These are phyloP conservation scores for Hydropotes inermis DNA, from an alignment of 2,113 vertebrate genomes.

Conservation along the genomic window DNA sequence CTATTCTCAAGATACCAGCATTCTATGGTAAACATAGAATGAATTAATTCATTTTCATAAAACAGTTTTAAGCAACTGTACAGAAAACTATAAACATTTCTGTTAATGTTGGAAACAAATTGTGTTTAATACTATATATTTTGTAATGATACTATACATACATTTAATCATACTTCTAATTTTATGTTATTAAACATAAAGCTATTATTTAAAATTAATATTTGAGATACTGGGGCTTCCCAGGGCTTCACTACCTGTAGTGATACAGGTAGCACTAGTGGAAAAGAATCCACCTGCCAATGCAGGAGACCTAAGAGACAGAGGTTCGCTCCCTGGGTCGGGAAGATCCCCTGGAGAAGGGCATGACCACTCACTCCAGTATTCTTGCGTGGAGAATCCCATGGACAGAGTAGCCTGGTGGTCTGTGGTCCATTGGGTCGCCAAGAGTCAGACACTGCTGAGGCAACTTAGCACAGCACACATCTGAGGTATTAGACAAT, in stretches of 20 bases:
- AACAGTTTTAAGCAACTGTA: background rate
- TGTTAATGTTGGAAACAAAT: background rate
- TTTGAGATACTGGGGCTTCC: background rate
- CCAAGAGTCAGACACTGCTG: background rate
- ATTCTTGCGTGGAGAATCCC: rapidly evolving
- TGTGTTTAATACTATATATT: background rate
- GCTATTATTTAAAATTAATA: background rate
- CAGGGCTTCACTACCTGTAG: background rate
- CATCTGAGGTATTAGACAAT: background rate
- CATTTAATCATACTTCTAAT: background rate
- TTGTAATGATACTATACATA: background rate
- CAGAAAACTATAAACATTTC: background rate
- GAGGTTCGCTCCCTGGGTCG: background rate
- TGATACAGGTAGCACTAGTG: background rate
- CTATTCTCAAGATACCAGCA: background rate
- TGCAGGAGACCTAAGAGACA: background rate
- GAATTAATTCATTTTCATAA: background rate
- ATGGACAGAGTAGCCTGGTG: background rate
- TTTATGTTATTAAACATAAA: background rate
- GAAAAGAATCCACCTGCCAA: background rate
- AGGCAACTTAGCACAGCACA: background rate
- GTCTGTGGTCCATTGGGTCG: rapidly evolving
- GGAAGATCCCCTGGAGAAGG: background rate
- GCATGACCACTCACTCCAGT: rapidly evolving
- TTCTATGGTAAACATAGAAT: background rate